Evolutionary conservation across 2,113 vertebrate genomes (phyloP), one percentile per base, ranked within the genome.

Genomic region (Cygnus buccinator): DNA sequence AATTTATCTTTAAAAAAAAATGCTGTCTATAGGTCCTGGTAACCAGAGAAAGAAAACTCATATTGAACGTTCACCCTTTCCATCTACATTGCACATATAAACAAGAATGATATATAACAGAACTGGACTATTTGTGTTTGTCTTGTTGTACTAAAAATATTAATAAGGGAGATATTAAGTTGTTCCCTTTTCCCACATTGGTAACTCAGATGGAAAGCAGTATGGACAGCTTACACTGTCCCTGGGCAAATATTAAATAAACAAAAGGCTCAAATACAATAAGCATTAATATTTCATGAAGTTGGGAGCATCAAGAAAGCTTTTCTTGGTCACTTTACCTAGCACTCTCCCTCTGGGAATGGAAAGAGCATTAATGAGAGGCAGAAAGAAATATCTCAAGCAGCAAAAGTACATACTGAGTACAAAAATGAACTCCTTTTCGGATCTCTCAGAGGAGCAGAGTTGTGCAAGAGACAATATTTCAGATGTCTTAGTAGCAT

Each of bases 271-370:
- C 81, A 87, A 84, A 94, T 93, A 95, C 84, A 85, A 96, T 95
- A 95, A 92, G 5, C 52, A 96, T 96, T 92, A 96, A 96, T 95
- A 94, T 96, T 96, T 95, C 89, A 97, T 94, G 75, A 93, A 85
- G 75, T 83, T 94, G 58, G 62, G 86, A 91, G 63, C 71, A 89
- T 95, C 81, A 94, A 85, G 93, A 94, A 96, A 96, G 84, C 87
- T 94, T 94, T 96, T 94, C 84, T 91, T 96, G 94, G 93, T 94
- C 96, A 95, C 84, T 95, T 96, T 96, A 95, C 91, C 93, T 93
- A 94, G 54, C 67, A 55, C 14, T 76, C 41, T 94, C 85, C 93
- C 95, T 39, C n/a, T 82, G 78, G 90, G 74, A 92, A 10, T 84
- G 77, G 72, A 92, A 95, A 89, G 5, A 89, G 44, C 77, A 93